Evolutionary conservation across 2,888 invertebrate species (phyloP), one percentile per base, ranked within the genome.

Genomic region (Morpho deidamia): DNA sequence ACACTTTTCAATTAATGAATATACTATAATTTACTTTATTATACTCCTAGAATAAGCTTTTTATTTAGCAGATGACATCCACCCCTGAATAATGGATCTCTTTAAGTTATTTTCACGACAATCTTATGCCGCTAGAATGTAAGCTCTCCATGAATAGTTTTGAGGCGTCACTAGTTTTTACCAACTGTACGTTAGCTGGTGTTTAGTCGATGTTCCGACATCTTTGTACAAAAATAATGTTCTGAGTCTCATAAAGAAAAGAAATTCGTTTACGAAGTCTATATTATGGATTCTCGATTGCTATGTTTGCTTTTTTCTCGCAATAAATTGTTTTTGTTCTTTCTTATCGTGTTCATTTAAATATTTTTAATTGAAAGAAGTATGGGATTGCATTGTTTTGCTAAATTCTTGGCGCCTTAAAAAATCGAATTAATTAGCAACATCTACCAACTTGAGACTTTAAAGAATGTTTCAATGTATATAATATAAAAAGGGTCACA

Each of bases 401-500:
- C 14, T 37, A 32, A 55, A 46, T 14, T 33, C 45, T 46, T 33
- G 51, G 51, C 55, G 51, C 55, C 55, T 46, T n/a, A 48, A 40
- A 44, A 51, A 56, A 42, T 42, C 50, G 57, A 59, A 58, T 60
- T 59, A 61, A 61, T 64, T 64, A 59, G 56, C 35, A 48, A 42
- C 55, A 56, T 53, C 59, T 55, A 55, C 47, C 55, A 53, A 55
- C 42, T 51, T 53, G 51, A 47, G 51, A 58, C 47, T 54, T 53
- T 55, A 55, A 53, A 53, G 61, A 60, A 59, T 59, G 65, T 72
- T 67, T 23, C 23, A 23, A 23, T 23, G 76, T 72, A 73, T 70
- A 71, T 70, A 59, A 59, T 52, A 66, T 61, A 68, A 70, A 69
- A 68, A 61, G 42, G 56, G 40, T 44, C 60, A 53, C 59, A 72